Percentiles rank a stretch among this genome's conserved stretches.
Evolutionary conservation across 2,113 vertebrate genomes (phyloP).

Genomic region (Cyanoramphus novaezelandiae): DNA sequence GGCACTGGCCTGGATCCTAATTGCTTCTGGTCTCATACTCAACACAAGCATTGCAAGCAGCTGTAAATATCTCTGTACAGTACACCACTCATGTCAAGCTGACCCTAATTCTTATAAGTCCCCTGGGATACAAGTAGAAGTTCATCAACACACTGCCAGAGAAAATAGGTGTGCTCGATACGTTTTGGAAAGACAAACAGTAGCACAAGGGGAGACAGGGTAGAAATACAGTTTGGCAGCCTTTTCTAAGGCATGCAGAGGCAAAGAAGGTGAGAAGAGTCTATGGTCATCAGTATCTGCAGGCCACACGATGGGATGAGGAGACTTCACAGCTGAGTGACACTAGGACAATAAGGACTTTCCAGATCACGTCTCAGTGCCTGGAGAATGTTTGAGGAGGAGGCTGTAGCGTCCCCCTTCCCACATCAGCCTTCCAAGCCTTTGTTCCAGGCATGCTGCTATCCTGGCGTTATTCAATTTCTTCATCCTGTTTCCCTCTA

Average conservation of each 20-base stretch:
- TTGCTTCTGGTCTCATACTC: slow-evolving; percentile 40
- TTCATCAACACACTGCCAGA: neutral
- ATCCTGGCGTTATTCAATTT: neutral
- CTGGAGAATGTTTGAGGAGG: neutral
- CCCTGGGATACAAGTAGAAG: neutral
- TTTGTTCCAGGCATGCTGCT: neutral
- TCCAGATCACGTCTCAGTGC: neutral
- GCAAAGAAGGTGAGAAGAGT: neutral
- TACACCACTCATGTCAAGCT: slow-evolving; percentile 32
- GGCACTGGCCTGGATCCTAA: slow-evolving; percentile 63
- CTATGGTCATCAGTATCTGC: neutral
- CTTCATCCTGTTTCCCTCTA: slow-evolving; percentile 2
- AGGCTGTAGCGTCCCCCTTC: neutral
- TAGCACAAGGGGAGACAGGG: neutral
- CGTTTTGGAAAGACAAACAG: neutral
- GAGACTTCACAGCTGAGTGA: neutral
- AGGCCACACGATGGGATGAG: neutral
- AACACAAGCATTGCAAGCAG: slow-evolving; percentile 12
- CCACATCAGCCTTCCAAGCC: neutral
- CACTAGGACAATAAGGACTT: neutral
- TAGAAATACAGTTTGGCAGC: neutral
- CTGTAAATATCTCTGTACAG: slow-evolving; percentile 50
- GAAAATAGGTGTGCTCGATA: slow-evolving; percentile 27
- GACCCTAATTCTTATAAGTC: slow-evolving; percentile 20
- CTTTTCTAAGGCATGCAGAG: neutral